Base-by-base conservation (phyloP, 2,888 invertebrate genomes). In the Ptilodon capucinus region DNA sequence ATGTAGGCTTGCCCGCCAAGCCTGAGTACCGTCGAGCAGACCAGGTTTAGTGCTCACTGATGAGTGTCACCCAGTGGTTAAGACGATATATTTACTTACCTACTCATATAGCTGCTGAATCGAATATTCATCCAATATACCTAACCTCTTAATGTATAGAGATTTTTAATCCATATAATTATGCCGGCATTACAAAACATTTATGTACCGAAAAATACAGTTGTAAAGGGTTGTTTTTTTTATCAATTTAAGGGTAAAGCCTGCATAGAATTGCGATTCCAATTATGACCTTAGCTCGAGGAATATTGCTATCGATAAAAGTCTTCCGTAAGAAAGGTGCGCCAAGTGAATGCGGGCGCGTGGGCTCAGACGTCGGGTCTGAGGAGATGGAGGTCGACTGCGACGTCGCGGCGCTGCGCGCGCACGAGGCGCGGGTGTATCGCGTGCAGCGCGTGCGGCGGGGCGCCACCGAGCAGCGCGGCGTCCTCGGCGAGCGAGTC, bases 401-500 rank as follows among this genome's bases (percentile, higher is more conserved):
- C 81, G 45, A 91, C 90, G 65, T 90, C 90, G 9, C 89, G 79
- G 42, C 87, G 81, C 58, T 83, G 82, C 40, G 74, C 71, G 51
- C 90, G 86, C 49, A 77, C 56, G 40, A 82, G 59, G 40, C 85
- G 80, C 43, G 81, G 58, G 52, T 76, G 79, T 36, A 75, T 70
- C 40, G 71, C 68, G 38, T 72, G 81, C 39, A 75, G 70, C 40
- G 71, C 67, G 36, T 72, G 81, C 40, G 77, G 61, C 44, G 60
- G 57, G 52, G 71, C 67, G 46, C 77, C 84, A 35, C 88, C 87
- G 14, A 90, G 80, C 54, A 90, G 72, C 41, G 90, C 90, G 5
- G 90, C 82, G 64, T 90, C 89, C 63, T 83, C 93, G 60, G 81
- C 93, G 71, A 88, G 77, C 42, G 91, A 91, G 74, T 92, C 92